A percentile compares a stretch with the other conserved stretches of the same genome.
Conservation (phyloP, 92 coral and sea anemone species). For the Desmophyllum pertusum region DNA sequence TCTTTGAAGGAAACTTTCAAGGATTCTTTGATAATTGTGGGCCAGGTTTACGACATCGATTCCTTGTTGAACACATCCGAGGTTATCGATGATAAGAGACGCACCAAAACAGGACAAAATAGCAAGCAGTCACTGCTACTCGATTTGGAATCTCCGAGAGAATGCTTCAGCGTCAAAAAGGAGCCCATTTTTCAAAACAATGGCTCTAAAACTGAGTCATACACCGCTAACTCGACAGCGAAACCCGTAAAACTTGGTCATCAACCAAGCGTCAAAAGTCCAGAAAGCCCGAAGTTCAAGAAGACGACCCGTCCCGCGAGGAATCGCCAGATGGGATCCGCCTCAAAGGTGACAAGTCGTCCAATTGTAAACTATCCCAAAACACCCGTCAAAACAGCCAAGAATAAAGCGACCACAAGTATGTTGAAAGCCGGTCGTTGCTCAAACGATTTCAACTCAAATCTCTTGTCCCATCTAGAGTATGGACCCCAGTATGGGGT, state of each 20-base stretch:
- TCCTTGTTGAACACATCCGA: conserved; percentile 23
- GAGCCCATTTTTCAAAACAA: background rate
- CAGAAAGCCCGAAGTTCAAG: background rate
- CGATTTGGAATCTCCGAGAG: conserved; percentile 5
- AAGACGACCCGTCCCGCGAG: conserved; percentile 20
- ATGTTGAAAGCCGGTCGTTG: conserved; percentile 26
- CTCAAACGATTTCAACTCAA: conserved; percentile 48
- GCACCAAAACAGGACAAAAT: background rate
- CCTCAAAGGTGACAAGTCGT: conserved; percentile 33
- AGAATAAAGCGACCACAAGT: conserved; percentile 6
- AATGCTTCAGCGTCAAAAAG: background rate
- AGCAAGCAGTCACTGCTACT: background rate
- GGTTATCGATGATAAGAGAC: background rate
- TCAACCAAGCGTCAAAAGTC: background rate
- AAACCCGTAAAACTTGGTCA: conserved; percentile 19
- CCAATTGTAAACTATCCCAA: conserved; percentile 38
- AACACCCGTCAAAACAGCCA: conserved; percentile 33
- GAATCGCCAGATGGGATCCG: conserved; percentile 39
- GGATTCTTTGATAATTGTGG: conserved; percentile 40
- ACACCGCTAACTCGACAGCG: background rate
- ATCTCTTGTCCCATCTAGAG: conserved; percentile 28
- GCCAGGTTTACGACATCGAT: conserved; percentile 41
- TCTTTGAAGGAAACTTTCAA: conserved; percentile 25
- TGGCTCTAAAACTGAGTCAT: background rate
- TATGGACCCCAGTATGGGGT: background rate